Evolutionary conservation across 2,113 vertebrate species (phyloP), one percentile per base, ranked within the genome.

Genomic region (Stictonetta naevosa): DNA sequence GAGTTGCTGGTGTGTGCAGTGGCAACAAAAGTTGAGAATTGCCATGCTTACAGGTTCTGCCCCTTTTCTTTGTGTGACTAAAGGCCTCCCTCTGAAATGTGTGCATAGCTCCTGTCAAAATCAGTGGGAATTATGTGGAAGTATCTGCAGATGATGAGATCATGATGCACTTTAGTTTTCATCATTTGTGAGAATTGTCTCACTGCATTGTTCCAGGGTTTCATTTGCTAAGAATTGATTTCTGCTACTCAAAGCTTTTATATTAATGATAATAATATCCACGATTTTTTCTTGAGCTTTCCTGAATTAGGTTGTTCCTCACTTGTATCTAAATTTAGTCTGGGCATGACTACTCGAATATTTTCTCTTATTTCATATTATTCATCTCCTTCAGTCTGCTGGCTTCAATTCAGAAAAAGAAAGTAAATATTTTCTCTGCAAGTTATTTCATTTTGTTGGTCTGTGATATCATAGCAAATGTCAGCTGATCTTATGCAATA

Each of bases 401-500:
- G 96, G 92, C 93, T 95, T 92, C 26, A 75, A 88, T 86, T 96
- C 95, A 96, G 80, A 75, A 18, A 38, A 92, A 95, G 82, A 90
- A 94, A 96, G 93, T 94, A 60, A 95, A 93, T 97, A 96, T 96
- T 97, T 97, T 94, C 90, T 92, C 86, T 95, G 73, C 9, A 4
- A 93, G 75, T 90, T 93, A 74, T 88, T 97, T 93, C 52, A 78
- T 90, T 95, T 94, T 88, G 63, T 74, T 83, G 67, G 60, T 93
- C 76, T 94, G 90, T 93, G 95, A 95, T 96, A 95, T 92, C 96
- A 96, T 84, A 96, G 92, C 79, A 92, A 92, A 90, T 86, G 69
- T 92, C 90, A 93, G 83, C 93, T 92, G 88, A 93, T 96, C 72
- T 96, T 92, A 94, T 33, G 71, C 46, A 93, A 90, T 60, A 60